A percentile compares a stretch with the other conserved stretches of the same genome.
These are phyloP conservation scores for Ifrita kowaldi DNA, from an alignment of 2,113 vertebrate species.

Conservation along the genomic window DNA sequence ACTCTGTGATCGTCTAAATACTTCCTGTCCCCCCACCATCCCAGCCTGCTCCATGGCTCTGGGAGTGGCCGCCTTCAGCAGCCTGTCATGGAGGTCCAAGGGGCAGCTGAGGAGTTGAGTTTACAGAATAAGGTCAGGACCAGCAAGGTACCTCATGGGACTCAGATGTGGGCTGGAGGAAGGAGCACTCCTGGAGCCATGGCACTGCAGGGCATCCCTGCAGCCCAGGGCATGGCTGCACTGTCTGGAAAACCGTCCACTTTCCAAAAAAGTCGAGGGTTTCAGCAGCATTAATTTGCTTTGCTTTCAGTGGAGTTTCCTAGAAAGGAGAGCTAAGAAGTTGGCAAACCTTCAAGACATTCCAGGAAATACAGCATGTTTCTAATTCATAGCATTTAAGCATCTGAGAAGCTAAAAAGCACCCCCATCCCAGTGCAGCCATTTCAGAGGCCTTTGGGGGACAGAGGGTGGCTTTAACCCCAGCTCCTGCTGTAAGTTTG, in stretches of 20 bases:
- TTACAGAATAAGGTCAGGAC: background rate
- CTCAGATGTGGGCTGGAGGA: background rate
- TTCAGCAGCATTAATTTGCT: background rate
- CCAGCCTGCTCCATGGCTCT: background rate
- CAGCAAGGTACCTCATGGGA: background rate
- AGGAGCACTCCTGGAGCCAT: background rate
- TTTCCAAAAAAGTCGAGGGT: background rate
- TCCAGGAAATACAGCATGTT: background rate
- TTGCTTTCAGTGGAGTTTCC: background rate
- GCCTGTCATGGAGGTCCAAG: background rate
- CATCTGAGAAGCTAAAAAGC: background rate
- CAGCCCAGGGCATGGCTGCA: fast-evolving
- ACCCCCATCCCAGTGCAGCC: background rate
- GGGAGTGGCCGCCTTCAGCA: fast-evolving
- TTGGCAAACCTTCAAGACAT: background rate
- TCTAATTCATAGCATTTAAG: background rate
- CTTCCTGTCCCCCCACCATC: background rate
- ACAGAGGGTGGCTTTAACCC: background rate
- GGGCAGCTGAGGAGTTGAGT: background rate
- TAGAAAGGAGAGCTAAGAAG: background rate
- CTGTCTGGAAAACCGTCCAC: fast-evolving
- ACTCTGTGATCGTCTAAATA: background rate
- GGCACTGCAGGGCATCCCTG: too few species aligned
- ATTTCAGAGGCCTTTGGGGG: background rate
- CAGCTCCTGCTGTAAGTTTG: background rate